Percentiles rank a stretch among this genome's conserved stretches.
Conservation (phyloP, 2,888 invertebrate genomes). For the Chironomus riparius region DNA sequence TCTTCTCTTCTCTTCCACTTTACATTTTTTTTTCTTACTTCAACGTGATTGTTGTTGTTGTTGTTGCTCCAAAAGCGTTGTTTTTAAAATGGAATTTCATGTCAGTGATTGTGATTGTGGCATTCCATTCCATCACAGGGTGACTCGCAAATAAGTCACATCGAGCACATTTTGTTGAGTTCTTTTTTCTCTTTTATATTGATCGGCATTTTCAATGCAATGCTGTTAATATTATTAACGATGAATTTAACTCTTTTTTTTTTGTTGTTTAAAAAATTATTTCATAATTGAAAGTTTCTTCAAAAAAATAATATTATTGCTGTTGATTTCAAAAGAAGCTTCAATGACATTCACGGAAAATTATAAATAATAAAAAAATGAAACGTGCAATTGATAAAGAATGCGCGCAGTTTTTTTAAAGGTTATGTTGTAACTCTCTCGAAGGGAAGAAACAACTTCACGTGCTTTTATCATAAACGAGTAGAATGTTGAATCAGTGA, state of each 20-base stretch:
- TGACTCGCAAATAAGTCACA: background rate
- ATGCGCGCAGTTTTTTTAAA: background rate
- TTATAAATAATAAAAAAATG: background rate
- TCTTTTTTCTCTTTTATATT: background rate
- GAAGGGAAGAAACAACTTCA: background rate
- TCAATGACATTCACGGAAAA: background rate
- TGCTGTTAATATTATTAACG: no score
- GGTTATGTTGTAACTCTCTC: background rate
- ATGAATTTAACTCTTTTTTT: no score
- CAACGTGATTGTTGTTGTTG: slow-evolving; percentile 13
- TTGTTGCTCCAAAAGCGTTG: slow-evolving; percentile 27
- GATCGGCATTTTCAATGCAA: background rate
- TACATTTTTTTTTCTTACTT: background rate
- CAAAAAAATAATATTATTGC: no score
- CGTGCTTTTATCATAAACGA: no score
- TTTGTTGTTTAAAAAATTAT: no score
- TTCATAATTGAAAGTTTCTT: no score
- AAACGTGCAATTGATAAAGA: background rate
- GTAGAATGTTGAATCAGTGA: no score
- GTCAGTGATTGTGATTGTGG: slow-evolving; percentile 22
- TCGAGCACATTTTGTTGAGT: background rate
- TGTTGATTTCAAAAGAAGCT: background rate
- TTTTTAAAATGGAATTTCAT: slow-evolving; percentile 28
- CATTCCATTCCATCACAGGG: slow-evolving; percentile 27
- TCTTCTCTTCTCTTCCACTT: background rate